Base-by-base conservation (phyloP, 2,888 invertebrate species). In the Dynastes hyllus region DNA sequence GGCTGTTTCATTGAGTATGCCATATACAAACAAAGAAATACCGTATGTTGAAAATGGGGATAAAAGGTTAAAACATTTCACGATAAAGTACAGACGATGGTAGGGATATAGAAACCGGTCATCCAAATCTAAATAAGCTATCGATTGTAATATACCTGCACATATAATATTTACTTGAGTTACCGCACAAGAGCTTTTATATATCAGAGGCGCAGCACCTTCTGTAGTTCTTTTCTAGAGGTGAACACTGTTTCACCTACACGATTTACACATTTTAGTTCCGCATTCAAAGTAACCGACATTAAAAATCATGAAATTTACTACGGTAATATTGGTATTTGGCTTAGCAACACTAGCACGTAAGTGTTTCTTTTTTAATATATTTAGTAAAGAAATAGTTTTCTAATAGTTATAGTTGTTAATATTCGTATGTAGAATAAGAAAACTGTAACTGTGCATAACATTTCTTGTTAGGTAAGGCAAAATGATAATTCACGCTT, bases 151-250 rank as follows among this genome's bases (percentile, higher is more conserved):
- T 51, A 6, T 40, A 66, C 13, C 40, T 16, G 53, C 58, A 58
- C 40, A 37, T 61, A 61, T 73, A 80, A 66, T 61, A 76, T 79
- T 78, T 53, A 80, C 61, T 71, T 82, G 83, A 81, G 76, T 79
- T 76, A 76, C 79, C 83, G 82, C 77, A 80, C 65, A 81, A 79
- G 83, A 86, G 87, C 85, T 87, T 86, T 87, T 87, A 87, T 86
- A 87, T 87, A 86, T 84, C 84, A 81, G 83, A 84, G 83, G 80
- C 81, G 81, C 81, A 80, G 80, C 80, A 83, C 83, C 82, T 83
- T 82, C 81, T 83, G 81, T 86, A 87, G 87, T 87, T 84, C 83
- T 81, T 81, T 81, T 79, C 80, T 79, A 82, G 84, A 85, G 85
- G 86, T 86, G 84, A 83, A 83, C 85, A 83, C 82, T 83, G 85